Evolutionary conservation across 2,797 vertebrate genomes (phyloP).

Genomic region (Crax fasciolata): DNA sequence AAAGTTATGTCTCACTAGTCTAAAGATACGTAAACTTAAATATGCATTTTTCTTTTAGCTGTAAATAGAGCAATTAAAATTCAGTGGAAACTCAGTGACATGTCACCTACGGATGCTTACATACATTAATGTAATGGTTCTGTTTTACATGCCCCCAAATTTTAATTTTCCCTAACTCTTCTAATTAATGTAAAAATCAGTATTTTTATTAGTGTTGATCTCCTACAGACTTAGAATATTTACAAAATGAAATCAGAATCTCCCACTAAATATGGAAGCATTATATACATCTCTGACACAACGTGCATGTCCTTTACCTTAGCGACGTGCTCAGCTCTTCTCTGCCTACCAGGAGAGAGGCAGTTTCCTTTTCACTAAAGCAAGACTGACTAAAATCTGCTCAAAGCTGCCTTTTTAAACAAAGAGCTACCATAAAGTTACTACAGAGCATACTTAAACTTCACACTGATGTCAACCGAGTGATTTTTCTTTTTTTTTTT

Average conservation of each 20-base stretch:
- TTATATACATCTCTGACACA: constrained; percentile 2
- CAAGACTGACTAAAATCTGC: background rate
- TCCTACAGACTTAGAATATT: background rate
- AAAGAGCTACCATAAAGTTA: constrained; percentile 47
- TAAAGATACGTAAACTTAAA: constrained; percentile 1
- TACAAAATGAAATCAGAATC: background rate
- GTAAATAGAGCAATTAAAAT: constrained; percentile 42
- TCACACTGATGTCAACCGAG: background rate
- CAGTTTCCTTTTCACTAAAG: constrained; percentile 46
- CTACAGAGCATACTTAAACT: constrained; percentile 37
- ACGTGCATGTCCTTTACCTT: background rate
- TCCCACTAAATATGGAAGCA: constrained; percentile 29
- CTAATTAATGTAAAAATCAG: constrained; percentile 3
- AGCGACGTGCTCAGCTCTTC: background rate
- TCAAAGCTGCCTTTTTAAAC: constrained; percentile 52
- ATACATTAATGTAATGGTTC: background rate
- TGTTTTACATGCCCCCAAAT: background rate
- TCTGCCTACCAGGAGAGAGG: background rate
- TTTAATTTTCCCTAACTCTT: constrained; percentile 4
- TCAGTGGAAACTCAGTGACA: background rate
- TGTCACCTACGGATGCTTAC: background rate
- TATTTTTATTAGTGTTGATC: background rate
- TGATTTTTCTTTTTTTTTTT: background rate
- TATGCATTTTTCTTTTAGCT: background rate
- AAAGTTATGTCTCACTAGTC: background rate